Evolutionary conservation across 2,113 vertebrate species (phyloP), one percentile per base, ranked within the genome.

Genomic region (Lasiurus borealis): DNA sequence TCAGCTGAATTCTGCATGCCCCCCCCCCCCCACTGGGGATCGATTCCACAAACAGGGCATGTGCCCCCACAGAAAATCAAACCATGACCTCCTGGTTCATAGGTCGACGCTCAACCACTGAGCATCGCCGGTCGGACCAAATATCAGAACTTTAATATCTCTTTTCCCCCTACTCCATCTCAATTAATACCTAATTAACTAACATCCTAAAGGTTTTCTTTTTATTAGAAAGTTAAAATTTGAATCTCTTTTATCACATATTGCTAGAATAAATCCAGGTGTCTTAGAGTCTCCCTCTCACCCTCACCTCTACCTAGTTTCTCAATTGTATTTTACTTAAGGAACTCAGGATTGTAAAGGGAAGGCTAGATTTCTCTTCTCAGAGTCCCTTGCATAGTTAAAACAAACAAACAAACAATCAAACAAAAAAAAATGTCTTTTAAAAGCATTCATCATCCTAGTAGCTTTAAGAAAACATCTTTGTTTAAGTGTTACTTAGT

Each of bases 191-290:
- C 40, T 76, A 78, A 50, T 75, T 66, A 16, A 80, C 2, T 69
- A 54, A 13, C 34, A 73, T 68, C 44, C 8, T 69, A 19, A 92
- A 85, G 11, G 3, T 25, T 85, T 95, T 48, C 23, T 11, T 82
- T 78, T 77, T 6, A 6, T 36, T 84, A 54, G 46, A 81, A 85
- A 57, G 29, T 85, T 80, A 59, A 52, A 68, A 87, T 10, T 68
- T 86, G 34, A 84, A 81, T 90, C 80, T 93, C 66, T 92, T 92
- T 92, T 54, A 93, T 36, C 23, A 13, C 31, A 73, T 16, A 64
- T n/a, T 76, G 44, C 23, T 76, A 75, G n/a, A 78, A 88, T 64
- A 85, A 88, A 88, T 50, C 40, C 31, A 77, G 12, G 29, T 21
- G 11, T 82, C 29, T 72, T 88, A 48, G 5, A 18, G 1, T 62